Evolutionary conservation across 2,888 invertebrate species (phyloP).

Genomic region (Brachyptera risi): DNA sequence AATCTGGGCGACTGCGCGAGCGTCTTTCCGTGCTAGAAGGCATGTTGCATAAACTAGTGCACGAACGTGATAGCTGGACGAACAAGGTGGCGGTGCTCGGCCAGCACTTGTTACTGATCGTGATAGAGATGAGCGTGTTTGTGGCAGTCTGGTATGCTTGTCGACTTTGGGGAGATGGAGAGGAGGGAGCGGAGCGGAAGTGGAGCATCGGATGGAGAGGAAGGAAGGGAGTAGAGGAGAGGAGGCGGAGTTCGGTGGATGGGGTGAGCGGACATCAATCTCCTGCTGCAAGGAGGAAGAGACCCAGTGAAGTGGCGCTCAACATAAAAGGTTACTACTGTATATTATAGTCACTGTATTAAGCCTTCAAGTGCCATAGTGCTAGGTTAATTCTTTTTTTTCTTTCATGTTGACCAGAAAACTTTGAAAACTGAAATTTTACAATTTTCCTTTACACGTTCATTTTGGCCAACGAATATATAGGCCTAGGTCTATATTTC

Average conservation of each 20-base stretch:
- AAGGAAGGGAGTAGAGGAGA: conserved; percentile 36
- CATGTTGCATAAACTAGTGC: conserved; percentile 56
- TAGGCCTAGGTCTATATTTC: no score
- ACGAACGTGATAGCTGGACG: conserved; percentile 62
- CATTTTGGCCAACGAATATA: no score
- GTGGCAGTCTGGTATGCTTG: conserved; percentile 47
- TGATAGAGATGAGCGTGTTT: conserved; percentile 40
- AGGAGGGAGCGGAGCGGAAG: conserved; percentile 40
- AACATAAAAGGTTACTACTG: conserved; percentile 47
- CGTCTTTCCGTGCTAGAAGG: conserved; percentile 60
- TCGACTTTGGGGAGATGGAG: conserved; percentile 47
- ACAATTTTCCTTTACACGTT: no score
- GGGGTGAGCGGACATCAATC: conserved; percentile 49
- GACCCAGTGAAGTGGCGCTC: conserved; percentile 65
- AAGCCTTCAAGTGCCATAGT: no score
- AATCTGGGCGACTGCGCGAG: conserved; percentile 60
- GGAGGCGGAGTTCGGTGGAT: conserved; percentile 47
- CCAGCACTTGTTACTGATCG: conserved; percentile 41
- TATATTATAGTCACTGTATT: no score
- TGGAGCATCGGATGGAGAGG: conserved; percentile 34
- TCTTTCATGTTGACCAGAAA: no score
- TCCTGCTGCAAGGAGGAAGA: conserved; percentile 49
- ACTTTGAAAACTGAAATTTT: no score
- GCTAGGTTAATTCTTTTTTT: no score
- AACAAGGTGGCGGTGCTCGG: conserved; percentile 45